Base-by-base conservation (phyloP, 2,113 vertebrate species). In the Otolemur garnettii region DNA sequence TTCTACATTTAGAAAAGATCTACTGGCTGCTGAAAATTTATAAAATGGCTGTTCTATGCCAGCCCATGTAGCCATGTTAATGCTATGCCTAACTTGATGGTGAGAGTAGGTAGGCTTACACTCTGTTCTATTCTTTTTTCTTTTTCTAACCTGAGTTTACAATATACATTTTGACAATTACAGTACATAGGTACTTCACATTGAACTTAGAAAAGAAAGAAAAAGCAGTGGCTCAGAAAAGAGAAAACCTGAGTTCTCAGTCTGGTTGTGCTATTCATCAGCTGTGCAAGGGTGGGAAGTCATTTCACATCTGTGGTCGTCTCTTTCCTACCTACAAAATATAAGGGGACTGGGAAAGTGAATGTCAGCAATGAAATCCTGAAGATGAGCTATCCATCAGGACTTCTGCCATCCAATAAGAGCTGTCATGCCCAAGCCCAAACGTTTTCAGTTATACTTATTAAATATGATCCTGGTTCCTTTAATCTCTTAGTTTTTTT, bases 241-340 rank as follows among this genome's bases (percentile, higher is more conserved):
- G 26, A 59, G 45, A 79, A 79, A 88, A 69, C 10, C 38, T 3
- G 0, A 89, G 7, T 80, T 81, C 42, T 93, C 30, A 22, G 66
- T 86, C 74, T 80, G 35, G 18, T 28, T 81, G 17, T 84, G 71
- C 66, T 77, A 33, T 45, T 84, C 87, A 83, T 69, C 17, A 14
- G 19, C 9, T 53, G 28, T 64, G 30, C 30, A 68, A 95, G 87
- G 59, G 42, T 92, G 62, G 21, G 33, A 85, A 64, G 24, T 84
- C 19, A 42, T 28, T 78, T 92, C 17, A 82, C 33, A 53, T 33
- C 38, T 93, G 15, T 68, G 57, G 81, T 74, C 26, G 74, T 19
- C 62, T 77, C 19, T 90, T 66, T 69, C 42, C 78, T 68, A 93
- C 64, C 38, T 82, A 6, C 30, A 93, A 96, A 94, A 53, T 75